Conservation (phyloP, 2,797 vertebrate genomes). For the Lerista edwardsae region DNA sequence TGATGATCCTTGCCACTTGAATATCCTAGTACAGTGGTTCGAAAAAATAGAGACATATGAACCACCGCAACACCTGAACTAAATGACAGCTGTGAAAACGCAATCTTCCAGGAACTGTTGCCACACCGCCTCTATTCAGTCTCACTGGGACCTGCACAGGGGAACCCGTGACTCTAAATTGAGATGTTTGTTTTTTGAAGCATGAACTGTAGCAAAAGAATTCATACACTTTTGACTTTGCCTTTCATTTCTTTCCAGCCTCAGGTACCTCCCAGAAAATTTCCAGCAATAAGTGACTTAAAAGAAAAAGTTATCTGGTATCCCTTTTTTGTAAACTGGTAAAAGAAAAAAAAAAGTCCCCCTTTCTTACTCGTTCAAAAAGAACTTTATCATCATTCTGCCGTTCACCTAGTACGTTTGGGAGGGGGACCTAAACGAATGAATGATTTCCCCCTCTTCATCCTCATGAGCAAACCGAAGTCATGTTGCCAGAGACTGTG, state of each 20-base stretch:
- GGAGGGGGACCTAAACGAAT: slow-evolving; percentile 21
- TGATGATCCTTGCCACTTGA: not conserved
- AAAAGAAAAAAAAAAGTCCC: slow-evolving; percentile 3
- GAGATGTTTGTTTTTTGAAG: slow-evolving; percentile 41
- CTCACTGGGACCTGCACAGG: not conserved
- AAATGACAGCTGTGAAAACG: not conserved
- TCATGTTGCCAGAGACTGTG: slow-evolving; percentile 39
- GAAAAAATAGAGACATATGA: not conserved
- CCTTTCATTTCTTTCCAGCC: slow-evolving; percentile 31
- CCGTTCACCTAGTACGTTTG: slow-evolving; percentile 37
- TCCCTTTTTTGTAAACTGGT: not conserved
- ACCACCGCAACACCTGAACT: not conserved
- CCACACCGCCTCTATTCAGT: not conserved
- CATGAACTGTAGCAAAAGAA: slow-evolving; percentile 6
- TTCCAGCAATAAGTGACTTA: slow-evolving; percentile 25
- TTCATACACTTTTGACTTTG: slow-evolving; percentile 35
- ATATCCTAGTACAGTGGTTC: not conserved
- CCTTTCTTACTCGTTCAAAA: slow-evolving; percentile 29
- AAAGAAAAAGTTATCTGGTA: slow-evolving; percentile 20
- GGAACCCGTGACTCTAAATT: slow-evolving; percentile 26
- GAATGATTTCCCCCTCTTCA: slow-evolving; percentile 8
- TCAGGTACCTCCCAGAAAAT: not conserved
- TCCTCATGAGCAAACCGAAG: slow-evolving; percentile 47
- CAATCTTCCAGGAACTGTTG: not conserved
- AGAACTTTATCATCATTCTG: slow-evolving; percentile 38